Percentiles rank a stretch among this genome's conserved stretches.
Evolutionary conservation across 2,888 invertebrate species (phyloP).

Genomic region (Drosophila neoperkinsi): DNA sequence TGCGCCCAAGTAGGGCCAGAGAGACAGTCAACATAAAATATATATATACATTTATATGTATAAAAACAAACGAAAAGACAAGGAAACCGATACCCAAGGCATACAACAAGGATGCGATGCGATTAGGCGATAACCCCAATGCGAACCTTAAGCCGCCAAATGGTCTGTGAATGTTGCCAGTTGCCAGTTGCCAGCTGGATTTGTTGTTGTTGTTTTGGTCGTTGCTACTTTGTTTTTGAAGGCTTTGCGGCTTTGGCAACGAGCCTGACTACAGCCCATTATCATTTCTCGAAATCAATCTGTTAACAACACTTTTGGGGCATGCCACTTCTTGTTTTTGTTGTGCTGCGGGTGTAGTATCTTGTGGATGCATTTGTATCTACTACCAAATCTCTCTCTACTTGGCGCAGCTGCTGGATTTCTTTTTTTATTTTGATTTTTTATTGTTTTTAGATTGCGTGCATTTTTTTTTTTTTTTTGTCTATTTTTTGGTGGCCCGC

Average conservation of each 20-base stretch:
- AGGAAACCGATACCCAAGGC: conserved; percentile 51
- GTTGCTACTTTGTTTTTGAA: conserved; percentile 45
- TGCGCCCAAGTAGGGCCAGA: conserved; percentile 40
- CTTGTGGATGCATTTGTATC: conserved; percentile 22
- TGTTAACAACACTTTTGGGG: conserved; percentile 78
- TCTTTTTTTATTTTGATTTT: conserved; percentile 8
- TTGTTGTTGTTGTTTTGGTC: conserved; percentile 31
- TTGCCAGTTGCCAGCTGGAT: conserved; percentile 39
- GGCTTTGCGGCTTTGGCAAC: conserved; percentile 70
- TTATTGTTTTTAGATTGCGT: conserved; percentile 65
- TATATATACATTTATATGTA: conserved; percentile 9
- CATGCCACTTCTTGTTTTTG: conserved; percentile 32
- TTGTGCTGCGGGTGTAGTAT: conserved; percentile 10
- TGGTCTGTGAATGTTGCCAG: conserved; percentile 78
- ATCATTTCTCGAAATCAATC: conserved; percentile 80
- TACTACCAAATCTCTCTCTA: conserved; percentile 2
- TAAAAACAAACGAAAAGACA: conserved; percentile 51
- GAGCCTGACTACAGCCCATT: conserved; percentile 64
- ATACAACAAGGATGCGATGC: conserved; percentile 54
- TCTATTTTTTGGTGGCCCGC: conserved; percentile 7
- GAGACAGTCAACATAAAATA: conserved; percentile 29
- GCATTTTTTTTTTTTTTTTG: conserved; percentile 17
- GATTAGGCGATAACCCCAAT: conserved; percentile 80
- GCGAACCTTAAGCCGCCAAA: conserved; percentile 79
- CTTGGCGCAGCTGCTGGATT: conserved; percentile 20